A percentile compares a stretch with the other conserved stretches of the same genome.
phyloP scores from a whole-genome alignment of 2,113 vertebrate species.

The Corvus moneduloides region DNA sequence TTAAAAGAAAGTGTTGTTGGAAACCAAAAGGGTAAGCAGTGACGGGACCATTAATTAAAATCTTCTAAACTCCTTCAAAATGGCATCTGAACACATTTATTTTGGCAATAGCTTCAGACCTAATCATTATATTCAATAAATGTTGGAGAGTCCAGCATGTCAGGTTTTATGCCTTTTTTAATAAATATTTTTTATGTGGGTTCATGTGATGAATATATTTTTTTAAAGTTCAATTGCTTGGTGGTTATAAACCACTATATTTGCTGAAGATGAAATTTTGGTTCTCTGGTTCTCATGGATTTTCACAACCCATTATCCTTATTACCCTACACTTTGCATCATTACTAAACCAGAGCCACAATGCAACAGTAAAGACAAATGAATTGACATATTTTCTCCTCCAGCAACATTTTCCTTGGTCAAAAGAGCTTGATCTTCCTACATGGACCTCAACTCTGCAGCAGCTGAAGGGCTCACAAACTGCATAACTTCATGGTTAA shows the following conservation, averaged over 20 bases:
- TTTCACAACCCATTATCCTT: neutral
- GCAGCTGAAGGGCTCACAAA: neutral
- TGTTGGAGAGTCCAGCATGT: neutral
- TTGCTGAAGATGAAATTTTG: neutral
- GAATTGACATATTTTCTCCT: neutral
- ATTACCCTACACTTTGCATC: neutral
- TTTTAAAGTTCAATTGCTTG: neutral
- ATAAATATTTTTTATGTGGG: neutral
- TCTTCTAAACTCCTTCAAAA: neutral
- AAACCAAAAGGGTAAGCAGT: neutral
- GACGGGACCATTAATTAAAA: neutral
- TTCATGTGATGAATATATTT: neutral
- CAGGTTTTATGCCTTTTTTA: neutral
- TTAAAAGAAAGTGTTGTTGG: conserved; percentile 38
- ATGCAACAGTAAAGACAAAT: neutral
- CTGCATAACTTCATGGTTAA: neutral
- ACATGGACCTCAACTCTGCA: neutral
- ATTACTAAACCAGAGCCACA: neutral
- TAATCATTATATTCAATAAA: neutral
- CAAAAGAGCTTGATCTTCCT: neutral
- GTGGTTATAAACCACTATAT: neutral
- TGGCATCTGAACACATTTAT: neutral
- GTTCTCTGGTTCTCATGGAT: neutral
- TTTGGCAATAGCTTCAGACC: neutral
- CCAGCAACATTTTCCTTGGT: neutral